A percentile compares a stretch with the other conserved stretches of the same genome.
phyloP scores from a whole-genome alignment of 1,140 invertebrate genomes.

The Archegozetes longisetosus region DNA sequence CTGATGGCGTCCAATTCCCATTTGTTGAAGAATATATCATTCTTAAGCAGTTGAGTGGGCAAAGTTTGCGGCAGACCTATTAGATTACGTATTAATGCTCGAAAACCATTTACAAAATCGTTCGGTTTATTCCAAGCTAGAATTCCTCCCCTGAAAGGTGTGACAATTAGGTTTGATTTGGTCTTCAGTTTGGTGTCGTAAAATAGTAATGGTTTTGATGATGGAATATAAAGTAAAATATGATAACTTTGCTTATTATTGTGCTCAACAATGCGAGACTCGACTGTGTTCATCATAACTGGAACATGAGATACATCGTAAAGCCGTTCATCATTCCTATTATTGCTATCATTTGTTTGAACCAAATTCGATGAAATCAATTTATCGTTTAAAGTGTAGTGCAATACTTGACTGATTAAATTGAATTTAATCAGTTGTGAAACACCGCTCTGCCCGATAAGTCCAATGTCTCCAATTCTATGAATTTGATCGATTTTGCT shows the following conservation, averaged over 20 bases:
- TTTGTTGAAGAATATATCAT: slow-evolving; percentile 11
- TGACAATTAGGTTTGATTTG: slow-evolving; percentile 11
- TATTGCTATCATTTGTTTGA: not conserved
- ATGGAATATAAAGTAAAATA: slow-evolving; percentile 6
- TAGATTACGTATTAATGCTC: slow-evolving; percentile 12
- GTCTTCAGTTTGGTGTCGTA: not conserved
- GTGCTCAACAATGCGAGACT: slow-evolving; percentile 12
- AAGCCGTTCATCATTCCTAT: slow-evolving; percentile 1
- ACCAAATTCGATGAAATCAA: slow-evolving; percentile 6
- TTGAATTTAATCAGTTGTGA: slow-evolving; percentile 6
- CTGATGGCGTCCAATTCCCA: slow-evolving; percentile 60
- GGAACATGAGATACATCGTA: not conserved
- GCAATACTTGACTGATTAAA: slow-evolving; percentile 12
- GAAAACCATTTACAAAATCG: slow-evolving; percentile 14
- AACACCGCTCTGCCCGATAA: slow-evolving; percentile 4
- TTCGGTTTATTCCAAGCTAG: slow-evolving; percentile 11
- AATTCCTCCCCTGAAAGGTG: slow-evolving; percentile 10
- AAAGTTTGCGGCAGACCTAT: not conserved
- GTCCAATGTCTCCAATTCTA: slow-evolving; percentile 1
- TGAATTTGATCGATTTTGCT: slow-evolving; percentile 4
- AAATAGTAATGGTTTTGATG: not conserved
- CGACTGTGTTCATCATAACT: slow-evolving; percentile 8
- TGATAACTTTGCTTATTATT: slow-evolving; percentile 15
- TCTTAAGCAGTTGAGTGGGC: not conserved
- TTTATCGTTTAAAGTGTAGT: slow-evolving; percentile 5